Base-by-base conservation (phyloP, 1,140 invertebrate genomes). In the Dendroctonus valens region DNA sequence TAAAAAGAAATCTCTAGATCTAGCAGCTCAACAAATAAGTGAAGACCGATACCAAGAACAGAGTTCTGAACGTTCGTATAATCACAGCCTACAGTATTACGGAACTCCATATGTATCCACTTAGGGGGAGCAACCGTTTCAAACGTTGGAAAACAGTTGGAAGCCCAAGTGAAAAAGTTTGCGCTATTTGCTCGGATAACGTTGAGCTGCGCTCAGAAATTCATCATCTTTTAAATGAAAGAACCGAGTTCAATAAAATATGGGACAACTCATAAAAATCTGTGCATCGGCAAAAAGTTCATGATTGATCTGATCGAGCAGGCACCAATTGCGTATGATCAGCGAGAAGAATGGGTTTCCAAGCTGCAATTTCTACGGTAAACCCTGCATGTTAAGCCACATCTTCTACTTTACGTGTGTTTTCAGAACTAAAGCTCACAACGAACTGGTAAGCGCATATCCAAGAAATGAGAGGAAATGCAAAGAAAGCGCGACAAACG, bases 251-350 rank as follows among this genome's bases (percentile, higher is more conserved):
- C 49, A 72, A 73, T 48, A 70, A 70, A 26, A 69, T 64, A 40
- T 74, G 91, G 85, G 84, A 87, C 69, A 87, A 70, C 83, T 93
- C 63, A 84, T 91, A 9, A 86, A 5, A 86, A 90, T 63, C 79
- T 94, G 26, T 86, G 86, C 71, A 82, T 84, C n/a, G 89, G 89
- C 5, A 91, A 91, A 70, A 85, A 86, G 41, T 83, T 91, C 61
- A 92, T 93, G 72, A 84, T 89, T 68, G 91, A 94, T 71, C 79
- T 93, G n/a, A 91, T 94, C 57, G 92, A 94, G 69, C 87, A 91
- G 73, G 90, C 92, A 0, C 94, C 91, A 4, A 80, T 89, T 41
- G 88, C 92, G 0, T 94, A 93, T 76, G 92, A 95, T 81, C 89
- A 92, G 75, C 83, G 93, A 3, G 92, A 94, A 75, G 92, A 94